Percentiles rank a stretch among this genome's conserved stretches.
Conservation (phyloP, 2,888 invertebrate species). For the Mactromeris polynyma region DNA sequence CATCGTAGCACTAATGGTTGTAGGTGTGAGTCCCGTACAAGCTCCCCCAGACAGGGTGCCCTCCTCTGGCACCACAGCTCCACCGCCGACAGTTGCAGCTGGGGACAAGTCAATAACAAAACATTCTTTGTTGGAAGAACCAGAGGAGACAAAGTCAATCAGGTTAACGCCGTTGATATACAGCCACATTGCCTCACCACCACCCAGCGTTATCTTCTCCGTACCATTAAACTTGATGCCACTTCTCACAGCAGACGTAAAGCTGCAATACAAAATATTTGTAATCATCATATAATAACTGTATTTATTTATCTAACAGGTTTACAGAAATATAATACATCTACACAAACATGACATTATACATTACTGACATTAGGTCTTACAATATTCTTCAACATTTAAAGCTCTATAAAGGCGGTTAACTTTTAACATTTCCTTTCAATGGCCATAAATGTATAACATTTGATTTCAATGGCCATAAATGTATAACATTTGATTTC, state of each 20-base stretch:
- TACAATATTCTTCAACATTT: no score
- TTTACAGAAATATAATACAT: no score
- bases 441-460: no score
- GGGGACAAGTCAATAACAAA: conserved; percentile 64
- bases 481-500: no score
- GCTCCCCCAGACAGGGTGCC: conserved; percentile 62
- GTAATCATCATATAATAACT: neutral
- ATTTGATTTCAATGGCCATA: no score
- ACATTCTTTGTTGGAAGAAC: conserved; percentile 46
- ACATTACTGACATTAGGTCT: no score
- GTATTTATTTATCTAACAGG: no score
- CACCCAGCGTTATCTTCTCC: conserved; percentile 78
- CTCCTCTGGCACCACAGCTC: conserved; percentile 54
- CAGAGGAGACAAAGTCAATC: conserved; percentile 69
- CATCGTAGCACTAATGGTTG: conserved; percentile 29
- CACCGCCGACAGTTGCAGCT: conserved; percentile 63
- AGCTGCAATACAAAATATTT: conserved; percentile 54
- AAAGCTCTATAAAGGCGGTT: no score
- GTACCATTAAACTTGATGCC: conserved; percentile 77
- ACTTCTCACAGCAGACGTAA: conserved; percentile 77
- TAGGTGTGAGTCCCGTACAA: conserved; percentile 61
- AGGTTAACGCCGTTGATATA: conserved; percentile 78
- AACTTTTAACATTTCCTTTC: no score
- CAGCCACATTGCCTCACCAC: conserved; percentile 82
- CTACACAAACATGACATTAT: no score